Evolutionary conservation across 1,140 invertebrate genomes (phyloP).

Genomic region (Diabrotica undecimpunctata): DNA sequence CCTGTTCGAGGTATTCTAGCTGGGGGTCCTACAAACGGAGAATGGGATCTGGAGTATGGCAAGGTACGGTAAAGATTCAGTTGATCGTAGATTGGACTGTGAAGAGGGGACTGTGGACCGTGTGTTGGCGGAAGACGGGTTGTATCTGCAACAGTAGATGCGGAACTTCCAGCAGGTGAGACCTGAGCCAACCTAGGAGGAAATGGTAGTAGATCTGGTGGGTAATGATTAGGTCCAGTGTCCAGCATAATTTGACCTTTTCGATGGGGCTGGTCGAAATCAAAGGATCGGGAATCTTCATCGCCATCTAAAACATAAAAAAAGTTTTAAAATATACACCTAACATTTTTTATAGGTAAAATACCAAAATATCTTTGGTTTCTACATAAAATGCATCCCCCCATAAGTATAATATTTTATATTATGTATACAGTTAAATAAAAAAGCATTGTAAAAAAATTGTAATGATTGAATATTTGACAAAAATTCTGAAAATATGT

Average conservation of each 20-base stretch:
- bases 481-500: too few relatives aligned
- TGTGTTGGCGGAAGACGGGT: constrained; percentile 54
- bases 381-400: too few relatives aligned
- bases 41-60: constrained; percentile 68
- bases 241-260: constrained; percentile 49
- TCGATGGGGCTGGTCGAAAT: constrained; percentile 48
- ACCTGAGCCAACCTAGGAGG: constrained; percentile 57
- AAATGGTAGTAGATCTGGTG: constrained; percentile 77
- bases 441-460: too few relatives aligned
- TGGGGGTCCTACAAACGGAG: constrained; percentile 57
- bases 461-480: too few relatives aligned
- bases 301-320: constrained; percentile 44
- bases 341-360: too few relatives aligned
- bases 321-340: too few relatives aligned
- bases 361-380: too few relatives aligned
- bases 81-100: constrained; percentile 55
- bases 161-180: constrained; percentile 68
- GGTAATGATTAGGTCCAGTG: constrained; percentile 57
- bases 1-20: constrained; percentile 59
- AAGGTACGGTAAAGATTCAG: constrained; percentile 62
- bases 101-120: constrained; percentile 51
- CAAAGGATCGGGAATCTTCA: constrained; percentile 61
- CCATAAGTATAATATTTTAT: too few relatives aligned
- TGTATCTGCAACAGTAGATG: constrained; percentile 71
- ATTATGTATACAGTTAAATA: too few relatives aligned